Percentiles rank a stretch among this genome's conserved stretches.
phyloP scores from a whole-genome alignment of 2,888 invertebrate genomes.

The Drosophila seclusa region DNA sequence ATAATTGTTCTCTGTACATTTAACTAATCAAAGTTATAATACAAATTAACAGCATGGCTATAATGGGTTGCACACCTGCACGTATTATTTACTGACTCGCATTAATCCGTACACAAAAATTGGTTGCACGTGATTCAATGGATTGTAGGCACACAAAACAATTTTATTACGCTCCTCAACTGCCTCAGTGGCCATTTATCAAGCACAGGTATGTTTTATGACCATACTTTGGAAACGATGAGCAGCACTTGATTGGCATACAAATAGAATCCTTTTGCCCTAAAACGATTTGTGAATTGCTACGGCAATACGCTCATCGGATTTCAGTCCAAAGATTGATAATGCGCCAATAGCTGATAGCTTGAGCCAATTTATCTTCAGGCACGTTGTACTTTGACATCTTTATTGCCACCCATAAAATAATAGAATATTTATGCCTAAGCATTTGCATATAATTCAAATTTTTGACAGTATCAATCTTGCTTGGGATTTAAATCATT shows the following conservation, averaged over 20 bases:
- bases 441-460: constrained; percentile 25
- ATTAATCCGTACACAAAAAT: neutral
- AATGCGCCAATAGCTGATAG: constrained; percentile 14
- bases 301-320: constrained; percentile 19
- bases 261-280: constrained; percentile 30
- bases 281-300: constrained; percentile 26
- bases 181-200: constrained; percentile 12
- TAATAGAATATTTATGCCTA: constrained; percentile 19
- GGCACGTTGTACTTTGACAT: constrained; percentile 17
- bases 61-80: neutral
- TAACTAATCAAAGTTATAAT: neutral
- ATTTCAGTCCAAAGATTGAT: constrained; percentile 24
- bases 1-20: neutral
- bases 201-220: constrained; percentile 19
- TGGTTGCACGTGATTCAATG: neutral
- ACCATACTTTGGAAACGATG: constrained; percentile 11
- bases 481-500: constrained; percentile 8
- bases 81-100: neutral
- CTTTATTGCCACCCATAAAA: constrained; percentile 28
- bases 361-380: constrained; percentile 11
- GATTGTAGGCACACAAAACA: neutral
- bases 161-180: neutral
- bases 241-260: constrained; percentile 25
- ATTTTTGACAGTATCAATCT: constrained; percentile 1
- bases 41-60: neutral